A percentile compares a stretch with the other conserved stretches of the same genome.
Evolutionary conservation across 2,888 invertebrate species (phyloP).

Genomic region (Oxyteleia sp.): DNA sequence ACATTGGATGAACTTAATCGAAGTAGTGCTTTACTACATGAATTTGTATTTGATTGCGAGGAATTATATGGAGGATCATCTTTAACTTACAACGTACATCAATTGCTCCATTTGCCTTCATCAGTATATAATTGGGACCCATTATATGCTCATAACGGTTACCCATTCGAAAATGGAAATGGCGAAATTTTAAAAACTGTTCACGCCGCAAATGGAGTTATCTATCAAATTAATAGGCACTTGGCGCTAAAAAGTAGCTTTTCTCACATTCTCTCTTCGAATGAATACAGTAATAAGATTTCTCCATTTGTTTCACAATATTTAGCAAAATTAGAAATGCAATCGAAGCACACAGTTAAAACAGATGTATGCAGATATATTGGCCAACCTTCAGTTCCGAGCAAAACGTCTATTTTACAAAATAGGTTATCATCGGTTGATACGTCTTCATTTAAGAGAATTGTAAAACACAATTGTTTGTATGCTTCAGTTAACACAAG

Average conservation of each 20-base stretch:
- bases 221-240: neutral
- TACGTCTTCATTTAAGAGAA: neutral
- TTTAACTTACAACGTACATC: neutral
- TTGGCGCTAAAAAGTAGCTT: neutral
- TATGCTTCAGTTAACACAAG: neutral
- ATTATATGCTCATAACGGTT: too few relatives aligned
- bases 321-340: neutral
- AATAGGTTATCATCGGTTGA: neutral
- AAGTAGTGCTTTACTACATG: neutral
- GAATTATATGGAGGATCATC: neutral
- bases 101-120: conserved; percentile 1
- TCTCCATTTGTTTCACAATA: neutral
- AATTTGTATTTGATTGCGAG: neutral
- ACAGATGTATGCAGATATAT: neutral
- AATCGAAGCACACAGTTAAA: neutral
- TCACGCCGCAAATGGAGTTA: neutral
- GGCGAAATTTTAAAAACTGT: neutral
- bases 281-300: neutral
- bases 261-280: neutral
- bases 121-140: conserved; percentile 13
- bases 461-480: neutral
- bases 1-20: neutral
- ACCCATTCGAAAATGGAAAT: conserved; percentile 6
- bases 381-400: neutral
- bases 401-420: neutral